Evolutionary conservation across 2,113 vertebrate species (phyloP), one percentile per base, ranked within the genome.

Genomic region (Embiotoca jacksoni): DNA sequence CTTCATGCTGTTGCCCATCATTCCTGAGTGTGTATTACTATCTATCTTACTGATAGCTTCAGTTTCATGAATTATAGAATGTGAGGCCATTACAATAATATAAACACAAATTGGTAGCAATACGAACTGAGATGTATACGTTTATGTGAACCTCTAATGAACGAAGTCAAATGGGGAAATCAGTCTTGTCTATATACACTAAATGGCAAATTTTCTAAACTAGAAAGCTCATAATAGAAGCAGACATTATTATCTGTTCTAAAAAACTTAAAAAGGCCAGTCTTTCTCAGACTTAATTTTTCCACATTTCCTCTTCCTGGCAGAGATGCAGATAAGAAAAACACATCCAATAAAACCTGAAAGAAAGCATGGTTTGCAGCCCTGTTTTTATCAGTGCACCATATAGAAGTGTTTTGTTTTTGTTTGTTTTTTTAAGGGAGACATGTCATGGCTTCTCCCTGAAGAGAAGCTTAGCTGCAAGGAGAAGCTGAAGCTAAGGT

Each of bases 301-400:
- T n/a, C 14, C 39, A 55, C 67, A 32, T 55, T 39, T 74, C 53
- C 61, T 81, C 60, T 68, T 68, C 75, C 67, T 72, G 82, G 30
- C 7, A 55, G 1, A 49, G 44, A 70, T 70, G 31, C 2, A 59
- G 72, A 81, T 78, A 83, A 86, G 72, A 62, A 53, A 72, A 62
- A 31, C 23, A 61, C 33, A 70, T 54, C 32, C 23, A 70, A 69
- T 74, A 69, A 68, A 69, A 53, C 4, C 14, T 16, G 44, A 70
- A 14, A 37, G 44, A 39, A 72, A 52, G 15, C 74, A 75, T 46
- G 13, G 36, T 58, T 63, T 59, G 11, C n/a, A 49, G 1, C 35
- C 23, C n/a, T 3, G 3, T 23, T 57, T 53, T 65, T 32, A 62
- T 57, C 52, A 65, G 30, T 50, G 64, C 31, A 58, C 46, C 9